Conservation (phyloP, 1,140 invertebrate species). For the Drosophila azteca region DNA sequence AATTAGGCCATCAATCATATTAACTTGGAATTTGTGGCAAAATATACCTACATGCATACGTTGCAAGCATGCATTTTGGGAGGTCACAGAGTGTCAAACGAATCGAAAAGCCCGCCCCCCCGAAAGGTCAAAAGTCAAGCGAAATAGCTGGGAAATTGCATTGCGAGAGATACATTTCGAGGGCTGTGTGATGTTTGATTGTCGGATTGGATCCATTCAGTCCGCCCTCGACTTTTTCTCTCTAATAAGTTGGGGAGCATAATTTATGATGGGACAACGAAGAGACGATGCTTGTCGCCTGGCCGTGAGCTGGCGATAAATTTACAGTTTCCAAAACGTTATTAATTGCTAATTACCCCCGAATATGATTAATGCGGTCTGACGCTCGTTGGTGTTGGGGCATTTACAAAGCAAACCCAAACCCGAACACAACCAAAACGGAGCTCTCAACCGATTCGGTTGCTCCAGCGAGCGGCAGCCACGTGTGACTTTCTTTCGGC, state of each 20-base stretch:
- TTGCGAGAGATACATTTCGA: conserved; percentile 13
- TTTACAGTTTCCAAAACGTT: conserved; percentile 70
- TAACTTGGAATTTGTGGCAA: conserved; percentile 25
- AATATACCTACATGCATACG: background rate
- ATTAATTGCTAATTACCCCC: conserved; percentile 78
- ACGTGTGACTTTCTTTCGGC: conserved; percentile 73
- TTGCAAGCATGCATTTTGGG: conserved; percentile 12
- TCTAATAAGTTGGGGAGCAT: conserved; percentile 24
- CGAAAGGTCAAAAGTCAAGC: conserved; percentile 19
- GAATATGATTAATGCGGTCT: conserved; percentile 67
- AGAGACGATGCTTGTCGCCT: conserved; percentile 7
- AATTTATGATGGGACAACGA: conserved; percentile 60
- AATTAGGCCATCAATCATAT: conserved; percentile 46
- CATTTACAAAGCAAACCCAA: conserved; percentile 31
- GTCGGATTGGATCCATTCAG: conserved; percentile 27
- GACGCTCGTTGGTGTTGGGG: conserved; percentile 28
- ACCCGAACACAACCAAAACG: background rate
- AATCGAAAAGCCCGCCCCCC: conserved; percentile 9
- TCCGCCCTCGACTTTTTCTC: background rate
- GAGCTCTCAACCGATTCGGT: conserved; percentile 8
- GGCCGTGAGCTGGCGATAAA: conserved; percentile 47
- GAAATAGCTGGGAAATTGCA: conserved; percentile 40
- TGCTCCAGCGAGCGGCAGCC: conserved; percentile 48
- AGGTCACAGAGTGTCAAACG: conserved; percentile 16
- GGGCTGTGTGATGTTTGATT: conserved; percentile 21